Evolutionary conservation across 2,113 vertebrate genomes (phyloP), one percentile per base, ranked within the genome.

Genomic region (Nesogale talazaci): DNA sequence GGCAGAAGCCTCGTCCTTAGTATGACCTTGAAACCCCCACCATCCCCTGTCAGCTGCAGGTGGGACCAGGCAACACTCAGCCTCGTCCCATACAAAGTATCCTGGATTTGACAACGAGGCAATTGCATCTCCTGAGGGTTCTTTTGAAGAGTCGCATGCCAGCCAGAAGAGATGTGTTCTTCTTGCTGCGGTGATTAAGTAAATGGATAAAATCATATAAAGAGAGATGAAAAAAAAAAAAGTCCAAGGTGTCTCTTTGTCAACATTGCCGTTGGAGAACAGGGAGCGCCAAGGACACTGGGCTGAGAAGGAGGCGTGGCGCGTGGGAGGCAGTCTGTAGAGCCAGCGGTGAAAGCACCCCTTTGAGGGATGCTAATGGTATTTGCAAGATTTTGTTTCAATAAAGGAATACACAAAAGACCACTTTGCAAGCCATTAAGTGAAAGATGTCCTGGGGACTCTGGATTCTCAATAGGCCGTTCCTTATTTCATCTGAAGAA

Each of bases 381-480:
- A 94, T 95, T 94, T 95, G 93, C 87, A 82, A 87, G 89, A 87
- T 93, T 95, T 92, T 94, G 77, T 95, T 91, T 94, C 95, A 89
- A 17, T 59, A 92, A 93, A 61, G 86, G 80, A 97, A 92, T 94
- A 86, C 79, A 86, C 78, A 92, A 89, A 90, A 89, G 92, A 81
- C 61, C 31, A 81, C 56, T 84, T 88, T 70, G 4, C 81, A 67
- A 95, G 79, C 72, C 67, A 89, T 93, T 93, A 95, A 86, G 40
- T 88, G 67, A 86, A 94, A 92, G 65, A 31, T 38, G 52, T 75
- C 77, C 86, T 67, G 52, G 86, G 74, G 72, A 82, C 38, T 65
- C 40, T 4, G 56, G 40, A 75, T 77, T 88, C 95, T 94, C 91
- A 93, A 14, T 81, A 84, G 86, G 6, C 12, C 61, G 6, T 93